Evolutionary conservation across 2,113 vertebrate species (phyloP).

Genomic region (Amphilophus citrinellus): DNA sequence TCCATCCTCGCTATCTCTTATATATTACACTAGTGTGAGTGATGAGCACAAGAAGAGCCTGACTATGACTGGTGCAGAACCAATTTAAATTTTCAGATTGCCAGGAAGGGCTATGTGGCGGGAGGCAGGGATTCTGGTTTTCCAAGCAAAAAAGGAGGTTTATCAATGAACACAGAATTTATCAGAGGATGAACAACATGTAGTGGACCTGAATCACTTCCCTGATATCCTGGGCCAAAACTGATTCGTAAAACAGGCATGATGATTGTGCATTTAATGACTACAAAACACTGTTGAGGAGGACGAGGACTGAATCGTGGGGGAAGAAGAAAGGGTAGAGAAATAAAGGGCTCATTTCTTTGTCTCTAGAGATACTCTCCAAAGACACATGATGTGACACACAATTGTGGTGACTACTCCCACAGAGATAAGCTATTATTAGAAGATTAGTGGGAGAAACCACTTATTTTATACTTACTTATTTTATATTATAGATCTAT

Average conservation of each 20-base stretch:
- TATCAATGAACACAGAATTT: slow-evolving; percentile 72
- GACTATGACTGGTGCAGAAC: slow-evolving; percentile 63
- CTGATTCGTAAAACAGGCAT: slow-evolving; percentile 70
- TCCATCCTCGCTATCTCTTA: slow-evolving; percentile 47
- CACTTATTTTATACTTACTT: neutral
- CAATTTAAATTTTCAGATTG: slow-evolving; percentile 76
- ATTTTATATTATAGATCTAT: no score
- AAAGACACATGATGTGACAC: slow-evolving; percentile 50
- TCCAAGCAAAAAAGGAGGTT: slow-evolving; percentile 54
- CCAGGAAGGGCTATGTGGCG: slow-evolving; percentile 26
- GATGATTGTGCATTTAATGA: slow-evolving; percentile 58
- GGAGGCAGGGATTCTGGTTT: slow-evolving; percentile 24
- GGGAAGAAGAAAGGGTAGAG: neutral
- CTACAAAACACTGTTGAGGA: slow-evolving; percentile 40
- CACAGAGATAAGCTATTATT: slow-evolving; percentile 44
- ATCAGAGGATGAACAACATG: slow-evolving; percentile 68
- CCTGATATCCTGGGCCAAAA: slow-evolving; percentile 55
- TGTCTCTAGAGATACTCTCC: slow-evolving; percentile 43
- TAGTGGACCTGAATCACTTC: slow-evolving; percentile 32
- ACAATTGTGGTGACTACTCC: slow-evolving; percentile 37
- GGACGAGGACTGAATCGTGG: neutral
- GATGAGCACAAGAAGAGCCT: slow-evolving; percentile 53
- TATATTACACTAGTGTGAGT: slow-evolving; percentile 50
- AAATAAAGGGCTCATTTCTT: neutral
- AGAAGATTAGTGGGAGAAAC: neutral